Conservation (phyloP, 2,888 invertebrate genomes). For the Cantharis lateralis region DNA sequence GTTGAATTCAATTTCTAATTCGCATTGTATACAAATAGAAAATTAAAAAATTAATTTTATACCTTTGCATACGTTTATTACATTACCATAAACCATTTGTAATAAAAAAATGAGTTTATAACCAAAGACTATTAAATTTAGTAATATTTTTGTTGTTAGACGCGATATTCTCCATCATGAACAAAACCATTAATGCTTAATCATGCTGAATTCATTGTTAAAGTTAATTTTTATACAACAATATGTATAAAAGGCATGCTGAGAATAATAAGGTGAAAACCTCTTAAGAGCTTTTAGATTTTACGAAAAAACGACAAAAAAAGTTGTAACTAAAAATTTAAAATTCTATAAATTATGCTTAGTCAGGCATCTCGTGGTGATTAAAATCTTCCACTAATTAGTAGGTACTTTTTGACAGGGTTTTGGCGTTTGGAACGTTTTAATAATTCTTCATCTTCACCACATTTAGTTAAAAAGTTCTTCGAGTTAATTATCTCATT, state of each 20-base stretch:
- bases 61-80: not conserved
- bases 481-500: not conserved
- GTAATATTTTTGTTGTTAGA: not conserved
- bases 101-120: not conserved
- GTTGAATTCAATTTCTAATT: not conserved
- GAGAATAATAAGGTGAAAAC: slow-evolving; percentile 21
- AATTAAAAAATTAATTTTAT: not conserved
- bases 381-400: slow-evolving; percentile 36
- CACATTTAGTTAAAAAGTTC: not conserved
- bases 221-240: slow-evolving; percentile 21
- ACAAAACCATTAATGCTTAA: slow-evolving; percentile 15
- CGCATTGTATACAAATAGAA: not conserved
- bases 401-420: slow-evolving; percentile 35
- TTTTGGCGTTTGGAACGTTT: slow-evolving; percentile 9
- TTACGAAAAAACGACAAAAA: slow-evolving; percentile 20
- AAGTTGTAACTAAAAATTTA: slow-evolving; percentile 29
- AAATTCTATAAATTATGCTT: slow-evolving; percentile 39
- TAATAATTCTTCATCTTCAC: not conserved
- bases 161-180: not conserved
- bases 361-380: slow-evolving; percentile 35
- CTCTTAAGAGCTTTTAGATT: slow-evolving; percentile 29
- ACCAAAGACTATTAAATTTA: not conserved
- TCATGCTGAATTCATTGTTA: slow-evolving; percentile 22
- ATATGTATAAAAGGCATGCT: slow-evolving; percentile 21
- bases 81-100: not conserved